Evolutionary conservation across 2,113 vertebrate species (phyloP).

Genomic region (Thymallus thymallus): DNA sequence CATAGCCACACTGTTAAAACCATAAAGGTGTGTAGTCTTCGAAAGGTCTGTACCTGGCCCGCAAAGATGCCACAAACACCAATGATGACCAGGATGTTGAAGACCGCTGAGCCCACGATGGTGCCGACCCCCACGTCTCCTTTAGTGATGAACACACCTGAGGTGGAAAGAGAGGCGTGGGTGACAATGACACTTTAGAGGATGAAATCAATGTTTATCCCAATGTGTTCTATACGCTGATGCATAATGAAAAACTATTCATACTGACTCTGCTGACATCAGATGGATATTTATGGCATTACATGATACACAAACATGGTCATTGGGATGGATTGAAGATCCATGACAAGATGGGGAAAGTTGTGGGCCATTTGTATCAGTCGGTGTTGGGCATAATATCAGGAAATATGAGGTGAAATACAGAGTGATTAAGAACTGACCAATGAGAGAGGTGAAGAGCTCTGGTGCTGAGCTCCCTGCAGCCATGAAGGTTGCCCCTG

Average conservation of each 20-base stretch:
- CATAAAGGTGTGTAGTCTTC: neutral
- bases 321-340: neutral
- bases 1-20: too few relatives aligned
- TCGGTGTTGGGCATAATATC: neutral
- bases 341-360: neutral
- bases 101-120: slow-evolving; percentile 77
- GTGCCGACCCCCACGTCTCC: slow-evolving; percentile 77
- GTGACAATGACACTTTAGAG: neutral
- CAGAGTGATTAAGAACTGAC: slow-evolving; percentile 51
- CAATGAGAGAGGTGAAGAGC: slow-evolving; percentile 79
- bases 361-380: neutral
- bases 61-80: slow-evolving; percentile 77
- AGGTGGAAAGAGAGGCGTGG: slow-evolving; percentile 6
- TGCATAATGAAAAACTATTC: neutral
- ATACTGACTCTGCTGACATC: slow-evolving; percentile 51
- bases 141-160: slow-evolving; percentile 79
- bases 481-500: slow-evolving; percentile 79
- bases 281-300: slow-evolving; percentile 37
- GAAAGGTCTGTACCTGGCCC: slow-evolving; percentile 61
- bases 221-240: neutral
- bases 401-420: neutral
- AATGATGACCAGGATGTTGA: slow-evolving; percentile 79
- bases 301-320: neutral
- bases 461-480: slow-evolving; percentile 79
- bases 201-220: neutral